Evolutionary conservation across 2,113 vertebrate species (phyloP).

Genomic region (Hippocampus comes): DNA sequence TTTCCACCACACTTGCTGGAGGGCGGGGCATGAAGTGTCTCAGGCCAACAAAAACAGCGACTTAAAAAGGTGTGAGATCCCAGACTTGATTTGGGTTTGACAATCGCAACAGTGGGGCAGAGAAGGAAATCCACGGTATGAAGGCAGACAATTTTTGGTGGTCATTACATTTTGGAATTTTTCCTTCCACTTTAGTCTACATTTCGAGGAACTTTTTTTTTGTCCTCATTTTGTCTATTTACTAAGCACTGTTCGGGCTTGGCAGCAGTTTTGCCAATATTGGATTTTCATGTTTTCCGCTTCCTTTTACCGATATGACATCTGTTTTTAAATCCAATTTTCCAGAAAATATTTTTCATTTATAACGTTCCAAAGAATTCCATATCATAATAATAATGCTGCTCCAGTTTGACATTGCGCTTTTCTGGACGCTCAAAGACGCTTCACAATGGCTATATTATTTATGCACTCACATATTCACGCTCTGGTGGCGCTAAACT

Average conservation of each 20-base stretch:
- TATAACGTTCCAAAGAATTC: no score
- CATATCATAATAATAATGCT: no score
- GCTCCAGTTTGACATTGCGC: no score
- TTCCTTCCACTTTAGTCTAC: background rate
- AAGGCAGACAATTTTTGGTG: background rate
- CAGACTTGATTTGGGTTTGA: background rate
- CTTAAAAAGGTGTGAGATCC: background rate
- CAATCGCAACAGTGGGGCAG: background rate
- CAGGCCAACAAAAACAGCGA: background rate
- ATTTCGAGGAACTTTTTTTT: background rate
- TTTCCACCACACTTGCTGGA: background rate
- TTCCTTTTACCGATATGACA: no score
- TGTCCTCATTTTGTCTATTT: background rate
- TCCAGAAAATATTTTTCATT: no score
- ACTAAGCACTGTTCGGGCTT: background rate
- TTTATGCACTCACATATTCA: no score
- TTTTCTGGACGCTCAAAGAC: no score
- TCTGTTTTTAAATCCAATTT: no score
- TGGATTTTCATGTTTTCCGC: no score
- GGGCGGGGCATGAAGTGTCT: background rate
- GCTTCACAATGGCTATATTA: no score
- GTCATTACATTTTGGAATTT: background rate
- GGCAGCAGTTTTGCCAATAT: background rate
- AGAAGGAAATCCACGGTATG: background rate
- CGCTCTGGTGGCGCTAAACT: no score